Evolutionary conservation across 2,888 invertebrate genomes (phyloP), one percentile per base, ranked within the genome.

Genomic region (Thecocarcelia acutangulata): DNA sequence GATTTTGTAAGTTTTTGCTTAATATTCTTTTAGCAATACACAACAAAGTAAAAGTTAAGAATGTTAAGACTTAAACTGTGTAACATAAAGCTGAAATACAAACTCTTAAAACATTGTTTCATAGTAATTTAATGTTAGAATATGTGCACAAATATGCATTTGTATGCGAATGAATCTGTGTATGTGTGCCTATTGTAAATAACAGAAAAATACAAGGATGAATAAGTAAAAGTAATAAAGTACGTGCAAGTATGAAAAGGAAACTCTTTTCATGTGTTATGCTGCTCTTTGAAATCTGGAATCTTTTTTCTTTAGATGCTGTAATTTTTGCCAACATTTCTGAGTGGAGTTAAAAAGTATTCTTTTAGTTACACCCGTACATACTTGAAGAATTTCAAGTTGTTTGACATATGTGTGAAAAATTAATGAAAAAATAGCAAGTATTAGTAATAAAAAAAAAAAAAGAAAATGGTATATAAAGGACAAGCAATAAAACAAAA

Each of bases 361-460:
- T 54, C 24, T 73, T 54, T 69, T 73, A 69, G 77, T 73, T 73
- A 56, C n/a, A n/a, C n/a, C n/a, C n/a, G n/a, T n/a, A n/a, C n/a
- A n/a, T 77, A 64, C 77, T 81, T 81, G 73, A 81, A 77, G 37
- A 77, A 74, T 58, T 77, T 81, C 48, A 77, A 81, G 69, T 77
- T 77, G 58, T 74, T 77, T 58, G 73, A 74, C 80, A 81, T 68
- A 69, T 74, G 77, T 73, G 69, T 68, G 76, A 68, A 61, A 81
- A 72, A 61, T 61, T 72, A 80, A 21, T 13, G 24, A 52, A 74
- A 56, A 54, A 68, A 54, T 28, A 37, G 42, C 28, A 9, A 24
- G 40, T 58, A 56, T 48, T 24, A 12, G 56, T 44, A 15, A 56
- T 74, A 19, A 58, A 56, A 40, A 46, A 40, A 56, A 48, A 24